Evolutionary conservation across 2,888 invertebrate genomes (phyloP), one percentile per base, ranked within the genome.

Genomic region (Enchytraeus crypticus): DNA sequence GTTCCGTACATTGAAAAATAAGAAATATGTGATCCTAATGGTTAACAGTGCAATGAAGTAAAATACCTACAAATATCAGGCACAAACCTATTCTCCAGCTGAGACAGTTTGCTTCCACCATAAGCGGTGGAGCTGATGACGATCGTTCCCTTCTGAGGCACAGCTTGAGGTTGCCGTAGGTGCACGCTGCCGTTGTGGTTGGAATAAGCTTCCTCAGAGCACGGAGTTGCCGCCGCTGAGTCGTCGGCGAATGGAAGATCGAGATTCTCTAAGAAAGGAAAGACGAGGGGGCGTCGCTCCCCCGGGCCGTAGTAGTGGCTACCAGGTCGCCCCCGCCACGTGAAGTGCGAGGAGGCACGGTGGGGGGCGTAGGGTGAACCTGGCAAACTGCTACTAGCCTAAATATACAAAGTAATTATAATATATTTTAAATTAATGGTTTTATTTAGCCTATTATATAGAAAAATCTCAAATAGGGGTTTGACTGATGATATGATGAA

Each of bases 321-420:
- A 11, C 53, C n/a, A n/a, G n/a, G n/a, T n/a, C n/a, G n/a, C n/a
- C n/a, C n/a, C 72, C 92, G 86, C 61, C 61, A 61, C 26, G 59
- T 54, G 61, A 62, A 61, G 47, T 64, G 59, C n/a, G n/a, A n/a
- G 46, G 61, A 55, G 26, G 51, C 59, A 27, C 61, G 67, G 93
- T 87, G 60, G 74, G 88, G 84, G 83, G 91, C 91, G 86, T 92
- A 93, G 73, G 95, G 95, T 72, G 95, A 95, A 73, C 93, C 93
- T 74, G 95, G 95, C 79, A 96, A 86, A 82, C 95, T 95, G 80
- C 92, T 85, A 81, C 93, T 95, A 78, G 92, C 90, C 93, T 95
- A 86, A 61, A 73, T 75, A 30, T 33, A 54, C 1, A 53, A 32
- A 38, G 5, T 18, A 30, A 59, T 18, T 18, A 46, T 11, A 38